Base-by-base conservation (phyloP, 2,888 invertebrate genomes). In the Adelphocoris suturalis region DNA sequence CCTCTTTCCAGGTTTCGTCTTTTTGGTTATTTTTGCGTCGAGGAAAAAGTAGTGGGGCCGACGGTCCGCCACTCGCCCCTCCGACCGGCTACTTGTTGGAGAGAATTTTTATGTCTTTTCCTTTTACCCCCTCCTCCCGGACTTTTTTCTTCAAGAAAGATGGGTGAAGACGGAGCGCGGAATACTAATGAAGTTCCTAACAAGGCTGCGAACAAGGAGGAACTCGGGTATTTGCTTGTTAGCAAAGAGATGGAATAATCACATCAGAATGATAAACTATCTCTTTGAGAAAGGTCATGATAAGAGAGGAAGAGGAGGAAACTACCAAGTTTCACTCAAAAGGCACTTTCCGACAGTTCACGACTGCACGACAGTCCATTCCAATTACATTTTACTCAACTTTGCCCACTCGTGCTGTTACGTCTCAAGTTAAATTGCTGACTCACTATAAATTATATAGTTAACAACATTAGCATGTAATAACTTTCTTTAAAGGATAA, bases 241-340 rank as follows among this genome's bases (percentile, higher is more conserved):
- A 68, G 23, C 68, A 68, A 68, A 68, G 68, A 68, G 68, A 68
- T 23, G 68, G 68, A 68, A 68, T 68, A 68, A 68, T 68, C 7
- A 68, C 23, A 23, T 23, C 68, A 23, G 23, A 68, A 68, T 68
- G 68, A 23, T 19, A 68, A n/a, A 61, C 61, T 61, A 19, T 19
- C 27, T 68, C 27, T 68, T 23, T 23, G 68, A 68, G 68, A 11
- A 19, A 68, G 23, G 27, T 68, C 19, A 68, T n/a, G 7, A 57
- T 52, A 16, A 52, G 52, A 37, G 37, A 37, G 37, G 37, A 7
- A 37, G 37, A 37, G 16, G 52, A 52, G 16, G 52, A 52, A 52
- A 52, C 52, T 52, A 52, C 52, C 52, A 14, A 52, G 52, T 52
- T 52, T 7, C 52, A 52, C 37, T 52, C 52, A 52, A 52, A 52